Conservation (phyloP, 1,140 invertebrate species). For the Zaprionus ghesquierei region DNA sequence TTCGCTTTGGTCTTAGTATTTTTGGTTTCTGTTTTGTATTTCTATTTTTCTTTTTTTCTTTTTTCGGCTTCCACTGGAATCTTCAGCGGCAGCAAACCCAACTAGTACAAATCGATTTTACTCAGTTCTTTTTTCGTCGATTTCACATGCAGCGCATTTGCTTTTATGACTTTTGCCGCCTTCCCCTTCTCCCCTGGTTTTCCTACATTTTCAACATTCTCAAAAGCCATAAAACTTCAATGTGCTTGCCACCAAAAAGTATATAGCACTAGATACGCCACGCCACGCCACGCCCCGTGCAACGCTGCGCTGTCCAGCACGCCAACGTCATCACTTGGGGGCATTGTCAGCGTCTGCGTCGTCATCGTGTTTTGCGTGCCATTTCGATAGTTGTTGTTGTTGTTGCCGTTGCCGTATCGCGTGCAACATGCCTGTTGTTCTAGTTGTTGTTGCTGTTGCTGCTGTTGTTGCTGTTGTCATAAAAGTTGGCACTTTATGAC, state of each 20-base stretch:
- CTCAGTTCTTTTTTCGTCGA: slow-evolving; percentile 48
- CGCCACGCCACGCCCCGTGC: slow-evolving; percentile 18
- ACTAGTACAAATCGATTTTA: slow-evolving; percentile 78
- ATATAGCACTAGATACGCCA: slow-evolving; percentile 19
- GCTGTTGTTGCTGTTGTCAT: slow-evolving; percentile 57
- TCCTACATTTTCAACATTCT: background rate
- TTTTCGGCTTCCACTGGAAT: slow-evolving; percentile 23
- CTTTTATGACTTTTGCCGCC: slow-evolving; percentile 60
- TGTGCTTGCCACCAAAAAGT: slow-evolving; percentile 24
- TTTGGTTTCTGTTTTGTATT: background rate
- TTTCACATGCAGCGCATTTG: slow-evolving; percentile 66
- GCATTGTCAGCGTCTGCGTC: slow-evolving; percentile 32
- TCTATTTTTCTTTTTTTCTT: background rate
- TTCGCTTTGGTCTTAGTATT: background rate
- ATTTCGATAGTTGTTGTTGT: slow-evolving; percentile 27
- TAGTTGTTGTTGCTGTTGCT: slow-evolving; percentile 33
- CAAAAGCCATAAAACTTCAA: slow-evolving; percentile 61
- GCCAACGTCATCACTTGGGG: slow-evolving; percentile 31
- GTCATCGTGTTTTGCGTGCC: slow-evolving; percentile 15
- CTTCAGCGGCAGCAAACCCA: slow-evolving; percentile 40
- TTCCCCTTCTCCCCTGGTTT: slow-evolving; percentile 8
- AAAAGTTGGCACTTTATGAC: slow-evolving; percentile 76
- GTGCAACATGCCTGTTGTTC: slow-evolving; percentile 66
- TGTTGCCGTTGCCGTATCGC: slow-evolving; percentile 42
- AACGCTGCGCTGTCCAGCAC: background rate